These are phyloP conservation scores for Myotis yumanensis DNA, from an alignment of 2,113 vertebrate genomes.

Conservation along the genomic window DNA sequence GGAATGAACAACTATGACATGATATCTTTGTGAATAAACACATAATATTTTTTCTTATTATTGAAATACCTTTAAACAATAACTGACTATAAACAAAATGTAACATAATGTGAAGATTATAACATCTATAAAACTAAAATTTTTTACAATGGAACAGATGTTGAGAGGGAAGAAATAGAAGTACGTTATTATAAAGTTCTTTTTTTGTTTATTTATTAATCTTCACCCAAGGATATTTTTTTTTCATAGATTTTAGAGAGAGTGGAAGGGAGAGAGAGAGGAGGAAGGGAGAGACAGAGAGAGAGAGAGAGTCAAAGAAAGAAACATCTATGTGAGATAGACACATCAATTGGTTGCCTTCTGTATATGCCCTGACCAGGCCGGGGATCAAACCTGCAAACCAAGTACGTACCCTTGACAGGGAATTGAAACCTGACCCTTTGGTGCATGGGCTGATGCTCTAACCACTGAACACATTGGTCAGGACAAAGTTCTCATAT, in stretches of 20 bases:
- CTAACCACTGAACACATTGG: too few species aligned
- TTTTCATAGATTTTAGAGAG: background rate
- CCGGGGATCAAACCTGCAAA: too few species aligned
- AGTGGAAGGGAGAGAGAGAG: background rate
- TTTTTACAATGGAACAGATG: background rate
- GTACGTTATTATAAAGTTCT: background rate
- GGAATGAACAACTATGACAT: background rate
- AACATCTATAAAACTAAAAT: background rate
- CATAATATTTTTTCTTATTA: background rate
- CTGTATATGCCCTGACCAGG: too few species aligned
- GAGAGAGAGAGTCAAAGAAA: too few species aligned
- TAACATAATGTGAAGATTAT: background rate
- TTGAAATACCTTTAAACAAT: background rate
- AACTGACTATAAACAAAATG: background rate
- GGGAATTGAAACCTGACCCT: too few species aligned
- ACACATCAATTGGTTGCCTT: too few species aligned
- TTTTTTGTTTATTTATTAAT: background rate
- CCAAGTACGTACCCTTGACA: too few species aligned
- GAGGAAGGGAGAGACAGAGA: too few species aligned
- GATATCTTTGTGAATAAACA: background rate
- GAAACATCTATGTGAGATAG: too few species aligned
- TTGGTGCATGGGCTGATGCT: too few species aligned
- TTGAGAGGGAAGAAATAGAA: background rate
- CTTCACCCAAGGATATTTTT: background rate
- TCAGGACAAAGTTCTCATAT: too few species aligned